Conservation (phyloP, 2,797 vertebrate genomes). For the Dermochelys coriacea region DNA sequence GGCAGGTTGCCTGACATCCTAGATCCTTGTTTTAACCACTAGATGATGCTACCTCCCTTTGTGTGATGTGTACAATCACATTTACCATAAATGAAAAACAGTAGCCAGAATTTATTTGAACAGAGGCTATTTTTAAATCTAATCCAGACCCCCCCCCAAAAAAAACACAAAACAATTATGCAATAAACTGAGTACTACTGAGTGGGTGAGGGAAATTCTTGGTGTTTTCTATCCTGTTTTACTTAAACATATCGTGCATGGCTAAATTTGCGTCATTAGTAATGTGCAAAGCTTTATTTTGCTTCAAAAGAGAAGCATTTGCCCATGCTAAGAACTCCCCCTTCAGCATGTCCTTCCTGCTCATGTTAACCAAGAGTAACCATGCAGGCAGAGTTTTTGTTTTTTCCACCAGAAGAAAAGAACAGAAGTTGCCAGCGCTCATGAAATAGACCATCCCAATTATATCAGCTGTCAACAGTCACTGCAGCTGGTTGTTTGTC, state of each 20-base stretch:
- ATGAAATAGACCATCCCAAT: conserved; percentile 41
- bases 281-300: conserved; percentile 46
- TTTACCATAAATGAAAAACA: conserved; percentile 25
- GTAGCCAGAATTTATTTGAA: conserved; percentile 18
- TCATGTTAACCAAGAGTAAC: conserved; percentile 80
- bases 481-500: conserved; percentile 68
- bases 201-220: conserved; percentile 64
- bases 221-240: conserved; percentile 57
- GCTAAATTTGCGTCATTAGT: conserved; percentile 10
- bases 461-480: conserved; percentile 77
- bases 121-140: conserved; percentile 8
- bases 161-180: not conserved
- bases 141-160: not conserved
- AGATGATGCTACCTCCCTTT: accelerated
- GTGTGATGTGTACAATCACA: not conserved
- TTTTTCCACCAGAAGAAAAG: conserved; percentile 59
- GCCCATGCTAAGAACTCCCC: conserved; percentile 34
- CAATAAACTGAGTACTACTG: conserved; percentile 50
- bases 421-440: conserved; percentile 33
- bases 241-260: conserved; percentile 3
- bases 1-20: not conserved
- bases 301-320: conserved; percentile 46
- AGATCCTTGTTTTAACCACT: not conserved
- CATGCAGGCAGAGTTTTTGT: conserved; percentile 82
- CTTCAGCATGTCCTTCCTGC: conserved; percentile 84